Evolutionary conservation across 2,113 vertebrate species (phyloP), one percentile per base, ranked within the genome.

Genomic region (Gavialis gangeticus): DNA sequence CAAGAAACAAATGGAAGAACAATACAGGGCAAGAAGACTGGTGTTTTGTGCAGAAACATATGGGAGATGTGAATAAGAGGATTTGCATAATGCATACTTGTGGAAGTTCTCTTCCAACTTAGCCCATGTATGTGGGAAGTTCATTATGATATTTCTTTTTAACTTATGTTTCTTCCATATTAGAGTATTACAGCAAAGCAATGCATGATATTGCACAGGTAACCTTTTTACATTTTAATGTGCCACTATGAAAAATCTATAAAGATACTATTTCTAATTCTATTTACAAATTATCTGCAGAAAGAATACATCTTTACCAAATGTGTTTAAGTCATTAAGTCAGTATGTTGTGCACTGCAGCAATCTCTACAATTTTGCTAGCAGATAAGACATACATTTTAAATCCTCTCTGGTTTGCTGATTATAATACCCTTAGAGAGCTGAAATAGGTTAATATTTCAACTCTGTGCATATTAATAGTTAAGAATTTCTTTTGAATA

Each of bases 401-500:
- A 88, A 93, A 30, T 80, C 80, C 75, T 79, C 69, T 34, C 87
- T 0, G 0, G 75, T 91, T 66, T 78, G 77, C 66, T 94, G 87
- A 94, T 94, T 89, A 86, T 64, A 94, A 84, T 91, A 28, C 75
- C 58, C 71, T 73, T 54, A n/a, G 84, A 93, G 93, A 89, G 55
- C 82, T 1, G 84, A 92, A 96, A 95, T 37, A 27, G 75, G 92
- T 95, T 95, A 94, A 91, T 93, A 96, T 96, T 96, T 96, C 85
- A 95, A 22, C 78, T 37, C 75, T 37, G 18, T 76, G 46, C 66
- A 84, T 93, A 86, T 93, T 92, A 92, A 88, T 80, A 78, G 75
- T 94, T 92, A 96, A 89, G 88, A 93, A 82, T 93, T 95, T 91
- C 64, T 88, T 62, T 0, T 0, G 75, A 96, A 95, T 27, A 59